Evolutionary conservation across 2,797 vertebrate genomes (phyloP).

Genomic region (Chanos chanos): DNA sequence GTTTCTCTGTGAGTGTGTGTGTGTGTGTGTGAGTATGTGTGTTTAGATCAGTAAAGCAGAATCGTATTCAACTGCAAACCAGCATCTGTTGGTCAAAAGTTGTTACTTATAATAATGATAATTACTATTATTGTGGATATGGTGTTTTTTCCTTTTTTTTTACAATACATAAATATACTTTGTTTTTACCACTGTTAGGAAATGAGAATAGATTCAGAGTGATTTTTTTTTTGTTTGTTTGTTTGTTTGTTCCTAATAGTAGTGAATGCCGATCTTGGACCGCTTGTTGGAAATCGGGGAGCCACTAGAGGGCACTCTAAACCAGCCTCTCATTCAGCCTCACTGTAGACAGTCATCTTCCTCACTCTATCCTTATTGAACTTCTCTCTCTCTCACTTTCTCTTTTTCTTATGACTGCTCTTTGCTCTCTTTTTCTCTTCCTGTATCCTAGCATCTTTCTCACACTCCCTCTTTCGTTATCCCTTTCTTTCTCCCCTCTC

Average conservation of each 20-base stretch:
- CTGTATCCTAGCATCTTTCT: too few species aligned
- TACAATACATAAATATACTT: slow-evolving; percentile 48
- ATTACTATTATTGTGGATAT: slow-evolving; percentile 64
- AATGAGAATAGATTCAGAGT: slow-evolving; percentile 37
- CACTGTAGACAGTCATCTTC: slow-evolving; percentile 29
- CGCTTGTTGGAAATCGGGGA: slow-evolving; percentile 52
- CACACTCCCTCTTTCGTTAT: slow-evolving; percentile 13
- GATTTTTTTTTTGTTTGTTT: slow-evolving; percentile 17
- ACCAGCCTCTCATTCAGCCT: slow-evolving; percentile 50
- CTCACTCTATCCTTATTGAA: slow-evolving; percentile 20
- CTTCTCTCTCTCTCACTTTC: slow-evolving; percentile 31
- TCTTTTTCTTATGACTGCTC: slow-evolving; percentile 9
- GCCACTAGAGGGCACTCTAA: slow-evolving; percentile 60
- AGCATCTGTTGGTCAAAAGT: slow-evolving; percentile 59
- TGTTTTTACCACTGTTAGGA: slow-evolving; percentile 51
- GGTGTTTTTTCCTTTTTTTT: slow-evolving; percentile 58
- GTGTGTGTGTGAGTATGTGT: slow-evolving; percentile 22
- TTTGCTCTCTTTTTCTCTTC: slow-evolving; percentile 3
- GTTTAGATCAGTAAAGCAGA: slow-evolving; percentile 59
- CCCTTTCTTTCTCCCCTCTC: neutral
- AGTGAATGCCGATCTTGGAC: slow-evolving; percentile 53
- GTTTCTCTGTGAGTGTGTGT: neutral
- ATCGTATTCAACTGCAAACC: slow-evolving; percentile 60
- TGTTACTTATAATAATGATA: slow-evolving; percentile 60
- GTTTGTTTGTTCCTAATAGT: slow-evolving; percentile 35